phyloP scores from a whole-genome alignment of 2,797 vertebrate genomes.

The Coreius guichenoti region DNA sequence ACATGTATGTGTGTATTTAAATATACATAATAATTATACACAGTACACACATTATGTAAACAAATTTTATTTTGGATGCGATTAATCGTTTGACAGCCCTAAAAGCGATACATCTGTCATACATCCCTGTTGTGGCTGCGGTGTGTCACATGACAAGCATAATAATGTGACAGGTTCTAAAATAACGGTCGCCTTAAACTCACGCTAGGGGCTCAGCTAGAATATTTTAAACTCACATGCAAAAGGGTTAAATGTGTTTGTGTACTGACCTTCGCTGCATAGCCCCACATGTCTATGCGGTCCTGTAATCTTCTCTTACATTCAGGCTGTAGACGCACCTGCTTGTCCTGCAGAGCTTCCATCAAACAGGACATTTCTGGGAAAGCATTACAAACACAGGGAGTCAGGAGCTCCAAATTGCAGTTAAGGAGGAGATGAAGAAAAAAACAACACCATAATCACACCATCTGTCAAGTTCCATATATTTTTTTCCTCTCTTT shows the following conservation, averaged over 20 bases:
- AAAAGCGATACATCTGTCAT: not conserved
- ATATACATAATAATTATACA: too few species aligned
- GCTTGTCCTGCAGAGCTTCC: slow-evolving; percentile 87
- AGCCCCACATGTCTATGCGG: slow-evolving; percentile 91
- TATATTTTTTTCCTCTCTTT: not conserved
- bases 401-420: not conserved
- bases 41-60: too few species aligned
- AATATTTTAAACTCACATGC: not conserved
- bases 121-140: not conserved
- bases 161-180: not conserved
- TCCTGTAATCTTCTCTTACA: slow-evolving; percentile 90
- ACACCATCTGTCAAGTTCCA: not conserved
- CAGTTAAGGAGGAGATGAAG: not conserved
- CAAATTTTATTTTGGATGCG: too few species aligned
- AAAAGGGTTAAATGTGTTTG: slow-evolving; percentile 59
- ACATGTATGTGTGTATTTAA: too few species aligned
- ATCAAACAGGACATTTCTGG: slow-evolving; percentile 91
- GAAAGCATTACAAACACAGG: not conserved
- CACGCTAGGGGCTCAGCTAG: not conserved
- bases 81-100: too few species aligned
- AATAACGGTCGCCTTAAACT: not conserved
- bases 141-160: not conserved
- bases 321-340: slow-evolving; percentile 86
- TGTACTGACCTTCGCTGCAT: slow-evolving; percentile 82
- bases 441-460: not conserved